Percentiles rank a stretch among this genome's conserved stretches.
Evolutionary conservation across 2,888 invertebrate species (phyloP).

Genomic region (Pristionchus japonicus): DNA sequence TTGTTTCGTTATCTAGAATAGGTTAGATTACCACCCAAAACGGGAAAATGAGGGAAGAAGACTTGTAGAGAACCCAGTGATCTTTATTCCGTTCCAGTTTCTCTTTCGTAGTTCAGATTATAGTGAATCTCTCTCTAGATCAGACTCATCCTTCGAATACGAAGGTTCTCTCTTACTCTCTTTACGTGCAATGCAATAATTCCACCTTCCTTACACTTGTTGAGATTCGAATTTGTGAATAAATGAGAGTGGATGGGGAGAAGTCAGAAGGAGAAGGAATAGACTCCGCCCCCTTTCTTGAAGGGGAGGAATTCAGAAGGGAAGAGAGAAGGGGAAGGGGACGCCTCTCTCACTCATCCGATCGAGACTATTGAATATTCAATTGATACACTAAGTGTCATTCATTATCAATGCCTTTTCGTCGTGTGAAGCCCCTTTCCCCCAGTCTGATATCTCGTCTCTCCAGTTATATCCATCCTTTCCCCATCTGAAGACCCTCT

Average conservation of each 20-base stretch:
- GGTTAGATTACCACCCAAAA: background rate
- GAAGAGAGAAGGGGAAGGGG: background rate
- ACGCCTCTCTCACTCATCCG: background rate
- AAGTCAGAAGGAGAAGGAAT: background rate
- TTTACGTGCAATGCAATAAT: conserved; percentile 9
- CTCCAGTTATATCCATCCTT: background rate
- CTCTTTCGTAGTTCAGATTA: background rate
- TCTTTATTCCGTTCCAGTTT: background rate
- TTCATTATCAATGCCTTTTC: conserved; percentile 29
- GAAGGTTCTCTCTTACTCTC: conserved; percentile 3
- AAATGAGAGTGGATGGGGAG: conserved; percentile 36
- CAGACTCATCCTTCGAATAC: background rate
- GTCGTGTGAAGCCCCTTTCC: background rate
- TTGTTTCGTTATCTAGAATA: conserved; percentile 30
- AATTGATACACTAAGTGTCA: conserved; percentile 1
- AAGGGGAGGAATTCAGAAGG: conserved; percentile 11
- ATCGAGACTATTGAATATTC: conserved; percentile 10
- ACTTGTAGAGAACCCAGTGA: background rate
- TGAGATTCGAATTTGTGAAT: conserved; percentile 40
- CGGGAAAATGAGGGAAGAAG: background rate
- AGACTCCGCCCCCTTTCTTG: conserved; percentile 11
- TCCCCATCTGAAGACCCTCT: conserved; percentile 7
- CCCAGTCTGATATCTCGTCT: background rate
- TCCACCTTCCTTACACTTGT: conserved; percentile 16
- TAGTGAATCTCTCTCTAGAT: background rate